Evolutionary conservation across 2,888 invertebrate species (phyloP), one percentile per base, ranked within the genome.

Genomic region (Corbicula japonica): DNA sequence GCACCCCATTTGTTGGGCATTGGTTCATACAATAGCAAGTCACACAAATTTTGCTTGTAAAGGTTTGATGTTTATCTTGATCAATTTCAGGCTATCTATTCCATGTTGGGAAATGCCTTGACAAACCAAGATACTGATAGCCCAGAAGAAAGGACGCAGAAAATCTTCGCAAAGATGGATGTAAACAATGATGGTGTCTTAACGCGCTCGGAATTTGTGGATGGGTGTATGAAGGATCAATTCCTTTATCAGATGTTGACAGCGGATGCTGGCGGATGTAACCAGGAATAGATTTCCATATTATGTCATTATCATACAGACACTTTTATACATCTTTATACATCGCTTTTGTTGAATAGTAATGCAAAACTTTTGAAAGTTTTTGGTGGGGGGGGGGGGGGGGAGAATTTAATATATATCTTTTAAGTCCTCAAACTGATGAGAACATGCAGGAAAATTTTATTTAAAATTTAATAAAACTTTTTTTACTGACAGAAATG

Each of bases 151-250:
- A 95, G 99, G 88, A 99, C 99, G 89, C 98, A 98, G 95, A 99
- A 98, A 94, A 99, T 99, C 92, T 99, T 99, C 94, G 98, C 98
- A 79, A 98, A 98, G 94, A 99, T 99, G 99, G 99, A 99, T 94
- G 97, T 98, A 93, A 99, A 99, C 95, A 98, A 98, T 95, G 99
- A 99, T 94, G 99, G 99, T 79, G 98, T 98, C 94, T 95, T 99
- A 92, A 98, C 98, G 86, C 98, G 98, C 94, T 98, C 99, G 87
- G 99, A 99, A 95, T 99, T 99, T 94, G 96, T 99, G 83, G 98
- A 98, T 94, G 99, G 98, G 77, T 99, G 99, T 94, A 96, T 98
- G 93, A 98, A 98, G 94, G 98, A 98, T 93, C 89, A 90, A 69
- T 91, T 90, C 71, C 87, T 93, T 60, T 92, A 92, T 85, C 92